phyloP scores from a whole-genome alignment of 2,113 vertebrate species.

The Carassius auratus region DNA sequence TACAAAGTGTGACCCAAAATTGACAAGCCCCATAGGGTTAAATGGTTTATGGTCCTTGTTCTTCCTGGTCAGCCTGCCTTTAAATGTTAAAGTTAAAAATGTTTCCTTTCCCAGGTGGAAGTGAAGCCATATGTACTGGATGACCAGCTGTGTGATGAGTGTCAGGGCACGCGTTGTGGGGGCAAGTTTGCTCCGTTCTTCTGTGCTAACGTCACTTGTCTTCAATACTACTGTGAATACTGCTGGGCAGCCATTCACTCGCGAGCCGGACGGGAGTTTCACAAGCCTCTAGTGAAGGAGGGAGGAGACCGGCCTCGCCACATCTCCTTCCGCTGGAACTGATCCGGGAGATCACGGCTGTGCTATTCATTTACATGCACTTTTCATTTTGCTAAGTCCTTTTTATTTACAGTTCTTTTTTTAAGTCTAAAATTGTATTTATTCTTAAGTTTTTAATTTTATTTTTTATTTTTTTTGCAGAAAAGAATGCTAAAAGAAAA shows the following conservation, averaged over 20 bases:
- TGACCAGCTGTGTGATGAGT: constrained; percentile 99
- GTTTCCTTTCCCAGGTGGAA: constrained; percentile 87
- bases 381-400: constrained; percentile 89
- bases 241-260: constrained; percentile 99
- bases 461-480: constrained; percentile 70
- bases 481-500: constrained; percentile 73
- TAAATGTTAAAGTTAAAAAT: background rate
- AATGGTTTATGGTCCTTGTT: constrained; percentile 4
- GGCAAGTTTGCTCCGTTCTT: constrained; percentile 99
- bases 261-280: constrained; percentile 88
- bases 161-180: constrained; percentile 98
- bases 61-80: background rate
- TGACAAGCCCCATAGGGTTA: no score
- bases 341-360: constrained; percentile 60
- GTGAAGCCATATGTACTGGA: constrained; percentile 99
- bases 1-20: no score
- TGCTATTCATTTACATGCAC: constrained; percentile 90
- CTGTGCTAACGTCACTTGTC: constrained; percentile 99
- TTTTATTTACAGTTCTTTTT: constrained; percentile 59
- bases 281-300: no score
- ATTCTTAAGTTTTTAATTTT: constrained; percentile 72
- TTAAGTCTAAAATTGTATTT: constrained; percentile 69
- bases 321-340: constrained; percentile 67
- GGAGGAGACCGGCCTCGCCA: no score
- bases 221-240: constrained; percentile 99